A percentile compares a stretch with the other conserved stretches of the same genome.
Conservation (phyloP, 2,797 vertebrate genomes). For the Saxicola maurus region DNA sequence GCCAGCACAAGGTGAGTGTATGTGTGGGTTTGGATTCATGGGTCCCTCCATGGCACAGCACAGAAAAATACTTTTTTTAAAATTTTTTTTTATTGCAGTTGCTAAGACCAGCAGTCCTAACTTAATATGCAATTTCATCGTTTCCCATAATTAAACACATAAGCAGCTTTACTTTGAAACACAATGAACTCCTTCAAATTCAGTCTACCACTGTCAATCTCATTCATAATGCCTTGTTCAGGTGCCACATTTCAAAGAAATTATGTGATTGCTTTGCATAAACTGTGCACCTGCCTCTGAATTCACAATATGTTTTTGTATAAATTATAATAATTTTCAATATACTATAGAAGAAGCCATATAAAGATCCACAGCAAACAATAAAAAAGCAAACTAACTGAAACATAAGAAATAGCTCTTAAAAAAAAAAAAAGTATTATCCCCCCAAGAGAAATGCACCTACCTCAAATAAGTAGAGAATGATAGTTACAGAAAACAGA, state of each 20-base stretch:
- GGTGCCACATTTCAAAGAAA: neutral
- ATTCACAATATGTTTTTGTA: neutral
- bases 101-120: neutral
- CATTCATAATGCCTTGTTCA: neutral
- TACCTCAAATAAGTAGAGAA: neutral
- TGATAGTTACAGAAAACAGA: neutral
- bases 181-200: neutral
- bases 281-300: neutral
- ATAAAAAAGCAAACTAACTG: neutral
- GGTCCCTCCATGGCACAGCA: no score
- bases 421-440: neutral
- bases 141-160: neutral
- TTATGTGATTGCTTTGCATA: neutral
- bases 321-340: slow-evolving; percentile 16
- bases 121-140: neutral
- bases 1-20: neutral
- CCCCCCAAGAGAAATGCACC: neutral
- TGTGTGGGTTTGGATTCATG: accelerated
- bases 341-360: neutral
- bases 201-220: neutral
- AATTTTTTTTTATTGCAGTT: neutral
- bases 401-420: neutral
- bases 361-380: neutral
- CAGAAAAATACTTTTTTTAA: accelerated
- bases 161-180: neutral